Conservation (phyloP, 2,797 vertebrate species). For the Spinus pinus region DNA sequence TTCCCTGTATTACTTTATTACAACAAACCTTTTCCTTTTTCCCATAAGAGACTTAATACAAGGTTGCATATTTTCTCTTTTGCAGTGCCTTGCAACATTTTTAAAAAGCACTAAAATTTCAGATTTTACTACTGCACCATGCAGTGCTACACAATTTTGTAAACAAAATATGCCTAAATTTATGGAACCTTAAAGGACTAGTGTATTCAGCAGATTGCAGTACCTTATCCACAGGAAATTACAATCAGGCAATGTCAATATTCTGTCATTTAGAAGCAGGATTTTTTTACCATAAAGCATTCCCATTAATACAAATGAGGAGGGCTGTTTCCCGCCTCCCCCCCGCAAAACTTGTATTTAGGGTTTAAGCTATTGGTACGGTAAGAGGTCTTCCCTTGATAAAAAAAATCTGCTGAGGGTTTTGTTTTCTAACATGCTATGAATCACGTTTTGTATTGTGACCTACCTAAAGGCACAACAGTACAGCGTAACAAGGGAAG, state of each 20-base stretch:
- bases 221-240: neutral
- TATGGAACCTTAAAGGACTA: neutral
- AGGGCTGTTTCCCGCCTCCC: no score
- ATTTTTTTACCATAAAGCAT: neutral
- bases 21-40: neutral
- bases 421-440: neutral
- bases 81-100: neutral
- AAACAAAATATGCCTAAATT: neutral
- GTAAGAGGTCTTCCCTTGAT: neutral
- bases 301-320: neutral
- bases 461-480: conserved; percentile 21
- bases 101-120: neutral
- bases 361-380: neutral
- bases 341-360: neutral
- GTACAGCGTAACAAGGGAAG: neutral
- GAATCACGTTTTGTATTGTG: neutral
- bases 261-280: neutral
- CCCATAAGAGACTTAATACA: neutral
- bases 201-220: conserved; percentile 8
- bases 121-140: neutral
- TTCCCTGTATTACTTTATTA: neutral
- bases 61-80: neutral
- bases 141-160: neutral
- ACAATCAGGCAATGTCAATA: neutral
- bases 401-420: neutral